Evolutionary conservation across 2,113 vertebrate genomes (phyloP).

Genomic region (Gracilinanus agilis): DNA sequence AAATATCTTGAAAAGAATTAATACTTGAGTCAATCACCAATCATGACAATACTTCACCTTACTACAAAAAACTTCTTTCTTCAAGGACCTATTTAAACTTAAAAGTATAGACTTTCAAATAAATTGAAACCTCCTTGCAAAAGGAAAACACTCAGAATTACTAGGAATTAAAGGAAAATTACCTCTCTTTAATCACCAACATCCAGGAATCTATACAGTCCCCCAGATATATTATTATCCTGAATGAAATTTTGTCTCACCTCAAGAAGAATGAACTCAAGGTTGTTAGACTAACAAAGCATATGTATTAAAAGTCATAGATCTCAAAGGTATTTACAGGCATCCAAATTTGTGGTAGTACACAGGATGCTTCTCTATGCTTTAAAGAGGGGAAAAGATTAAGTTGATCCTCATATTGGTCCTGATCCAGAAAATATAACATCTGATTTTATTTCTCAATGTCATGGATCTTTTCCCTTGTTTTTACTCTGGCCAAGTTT

Average conservation of each 20-base stretch:
- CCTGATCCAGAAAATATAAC: not conserved
- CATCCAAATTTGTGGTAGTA: not conserved
- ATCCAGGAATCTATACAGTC: not conserved
- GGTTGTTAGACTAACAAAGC: not conserved
- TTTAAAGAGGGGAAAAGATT: not conserved
- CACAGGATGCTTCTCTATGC: not conserved
- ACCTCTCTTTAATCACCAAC: not conserved
- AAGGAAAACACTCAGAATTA: not conserved
- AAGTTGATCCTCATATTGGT: not conserved
- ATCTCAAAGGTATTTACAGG: not conserved
- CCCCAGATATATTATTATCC: not conserved
- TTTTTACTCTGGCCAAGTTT: not conserved
- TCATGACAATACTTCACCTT: not conserved
- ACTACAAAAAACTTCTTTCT: not conserved
- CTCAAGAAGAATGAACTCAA: not conserved
- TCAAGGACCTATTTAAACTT: not conserved
- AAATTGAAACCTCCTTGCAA: not conserved
- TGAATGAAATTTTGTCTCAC: not conserved
- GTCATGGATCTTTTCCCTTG: not conserved
- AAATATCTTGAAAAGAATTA: not conserved
- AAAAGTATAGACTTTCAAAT: not conserved
- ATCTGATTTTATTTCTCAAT: not conserved
- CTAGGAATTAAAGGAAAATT: not conserved
- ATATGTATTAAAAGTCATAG: not conserved
- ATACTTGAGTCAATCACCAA: not conserved